phyloP scores from a whole-genome alignment of 2,113 vertebrate genomes.

The Neolamprologus kungweensis region DNA sequence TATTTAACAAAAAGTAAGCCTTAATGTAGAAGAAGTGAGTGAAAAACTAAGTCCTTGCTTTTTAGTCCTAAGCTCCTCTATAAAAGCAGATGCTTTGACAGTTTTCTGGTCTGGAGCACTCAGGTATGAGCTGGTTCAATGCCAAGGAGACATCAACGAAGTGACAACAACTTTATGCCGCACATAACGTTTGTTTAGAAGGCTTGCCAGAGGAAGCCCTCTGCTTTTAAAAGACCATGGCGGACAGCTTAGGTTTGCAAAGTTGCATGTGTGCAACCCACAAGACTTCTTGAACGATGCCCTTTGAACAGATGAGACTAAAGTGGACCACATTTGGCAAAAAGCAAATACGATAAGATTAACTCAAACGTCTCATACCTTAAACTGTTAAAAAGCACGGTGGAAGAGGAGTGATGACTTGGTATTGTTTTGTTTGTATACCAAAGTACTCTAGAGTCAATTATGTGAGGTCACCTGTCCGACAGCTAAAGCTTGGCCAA shows the following conservation, averaged over 20 bases:
- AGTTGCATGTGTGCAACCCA: neutral
- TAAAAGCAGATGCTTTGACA: neutral
- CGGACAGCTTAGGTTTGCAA: neutral
- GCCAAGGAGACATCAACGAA: neutral
- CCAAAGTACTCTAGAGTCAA: neutral
- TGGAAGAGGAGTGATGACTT: neutral
- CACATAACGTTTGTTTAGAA: neutral
- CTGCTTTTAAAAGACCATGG: neutral
- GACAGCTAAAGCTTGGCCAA: neutral
- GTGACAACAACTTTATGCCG: neutral
- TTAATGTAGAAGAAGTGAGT: neutral
- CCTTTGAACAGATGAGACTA: neutral
- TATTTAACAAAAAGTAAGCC: neutral
- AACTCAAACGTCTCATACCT: neutral
- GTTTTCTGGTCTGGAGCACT: neutral
- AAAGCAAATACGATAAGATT: neutral
- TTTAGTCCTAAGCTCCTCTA: neutral
- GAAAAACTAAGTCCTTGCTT: neutral
- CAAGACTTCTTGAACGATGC: neutral
- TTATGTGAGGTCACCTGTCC: neutral
- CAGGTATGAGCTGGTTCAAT: neutral
- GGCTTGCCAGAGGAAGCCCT: neutral
- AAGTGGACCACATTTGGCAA: neutral
- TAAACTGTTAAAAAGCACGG: neutral
- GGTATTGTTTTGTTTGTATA: neutral